These are phyloP conservation scores for Trachemys scripta DNA, from an alignment of 2,113 vertebrate species.

Conservation along the genomic window DNA sequence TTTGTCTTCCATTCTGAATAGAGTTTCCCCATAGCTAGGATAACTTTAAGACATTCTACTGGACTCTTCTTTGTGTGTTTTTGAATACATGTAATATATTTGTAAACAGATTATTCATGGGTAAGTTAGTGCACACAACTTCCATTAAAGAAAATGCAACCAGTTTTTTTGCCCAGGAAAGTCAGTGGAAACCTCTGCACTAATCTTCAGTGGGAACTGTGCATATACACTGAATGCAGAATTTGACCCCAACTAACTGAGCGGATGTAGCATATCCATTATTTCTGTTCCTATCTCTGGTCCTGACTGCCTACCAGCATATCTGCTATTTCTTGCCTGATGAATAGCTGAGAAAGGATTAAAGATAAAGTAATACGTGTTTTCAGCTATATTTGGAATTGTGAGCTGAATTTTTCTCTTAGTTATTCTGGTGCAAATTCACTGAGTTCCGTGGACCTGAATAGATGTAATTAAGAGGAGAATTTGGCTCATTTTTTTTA, in stretches of 20 bases:
- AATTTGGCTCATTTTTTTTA: slow-evolving; percentile 72
- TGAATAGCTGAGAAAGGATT: slow-evolving; percentile 45
- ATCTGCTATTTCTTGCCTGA: slow-evolving; percentile 21
- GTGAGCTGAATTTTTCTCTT: slow-evolving; percentile 60
- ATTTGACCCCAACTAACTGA: neutral
- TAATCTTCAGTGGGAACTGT: neutral
- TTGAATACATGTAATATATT: neutral
- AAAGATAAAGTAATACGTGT: slow-evolving; percentile 31
- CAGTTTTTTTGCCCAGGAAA: neutral
- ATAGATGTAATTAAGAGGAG: slow-evolving; percentile 64
- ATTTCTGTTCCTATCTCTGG: neutral
- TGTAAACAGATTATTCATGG: neutral
- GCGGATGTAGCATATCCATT: neutral
- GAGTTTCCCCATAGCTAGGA: neutral
- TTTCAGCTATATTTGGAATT: slow-evolving; percentile 29
- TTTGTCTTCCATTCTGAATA: accelerated
- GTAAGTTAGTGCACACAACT: neutral
- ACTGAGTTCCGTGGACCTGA: slow-evolving; percentile 64
- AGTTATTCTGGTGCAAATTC: slow-evolving; percentile 62
- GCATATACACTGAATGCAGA: neutral
- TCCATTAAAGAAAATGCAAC: neutral
- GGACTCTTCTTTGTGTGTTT: neutral
- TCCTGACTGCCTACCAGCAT: neutral
- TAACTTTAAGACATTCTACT: neutral
- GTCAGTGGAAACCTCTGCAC: neutral